Conservation (phyloP, 1,140 invertebrate species). For the Ylistrum balloti region DNA sequence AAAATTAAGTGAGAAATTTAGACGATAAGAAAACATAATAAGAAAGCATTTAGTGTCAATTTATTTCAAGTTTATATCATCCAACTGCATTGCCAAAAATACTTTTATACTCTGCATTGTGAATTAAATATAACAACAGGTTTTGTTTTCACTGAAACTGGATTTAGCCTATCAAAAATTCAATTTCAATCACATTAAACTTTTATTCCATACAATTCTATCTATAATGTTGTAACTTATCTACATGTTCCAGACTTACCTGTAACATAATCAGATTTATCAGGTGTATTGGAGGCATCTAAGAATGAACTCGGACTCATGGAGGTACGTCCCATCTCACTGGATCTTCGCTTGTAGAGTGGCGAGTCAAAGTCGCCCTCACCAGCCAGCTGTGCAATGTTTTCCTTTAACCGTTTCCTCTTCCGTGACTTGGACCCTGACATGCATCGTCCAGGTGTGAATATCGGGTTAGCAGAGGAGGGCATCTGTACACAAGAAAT, state of each 20-base stretch:
- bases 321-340: constrained; percentile 90
- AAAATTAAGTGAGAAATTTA: too few species aligned
- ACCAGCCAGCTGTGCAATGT: constrained; percentile 82
- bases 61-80: too few species aligned
- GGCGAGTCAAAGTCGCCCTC: constrained; percentile 83
- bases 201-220: too few species aligned
- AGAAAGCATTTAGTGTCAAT: too few species aligned
- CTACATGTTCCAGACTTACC: constrained; percentile 33
- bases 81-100: too few species aligned
- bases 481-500: not conserved
- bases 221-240: too few species aligned
- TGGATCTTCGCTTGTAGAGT: constrained; percentile 88
- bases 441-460: constrained; percentile 66
- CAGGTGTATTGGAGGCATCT: constrained; percentile 85
- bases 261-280: constrained; percentile 71
- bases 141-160: too few species aligned
- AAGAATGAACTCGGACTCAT: constrained; percentile 93
- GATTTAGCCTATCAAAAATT: too few species aligned
- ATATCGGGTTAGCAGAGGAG: constrained; percentile 25
- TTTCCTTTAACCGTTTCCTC: constrained; percentile 82
- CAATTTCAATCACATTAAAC: too few species aligned
- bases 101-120: too few species aligned
- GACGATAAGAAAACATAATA: too few species aligned
- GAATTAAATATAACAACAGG: too few species aligned
- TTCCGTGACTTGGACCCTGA: constrained; percentile 78